A percentile compares a stretch with the other conserved stretches of the same genome.
phyloP scores from a whole-genome alignment of 2,888 invertebrate genomes.

The Anthrax anthrax region DNA sequence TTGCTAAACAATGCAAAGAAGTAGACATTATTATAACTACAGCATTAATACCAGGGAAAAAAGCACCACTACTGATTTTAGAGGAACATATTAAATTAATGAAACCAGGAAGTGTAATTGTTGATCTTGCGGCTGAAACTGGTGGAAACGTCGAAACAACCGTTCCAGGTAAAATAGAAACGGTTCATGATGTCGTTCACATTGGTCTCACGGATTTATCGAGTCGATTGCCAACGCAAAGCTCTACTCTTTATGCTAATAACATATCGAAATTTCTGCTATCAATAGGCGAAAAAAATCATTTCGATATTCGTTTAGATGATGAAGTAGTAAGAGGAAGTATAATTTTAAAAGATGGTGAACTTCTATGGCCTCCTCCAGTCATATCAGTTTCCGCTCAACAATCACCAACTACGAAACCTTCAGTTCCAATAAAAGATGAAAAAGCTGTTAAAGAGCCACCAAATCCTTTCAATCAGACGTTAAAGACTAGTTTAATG shows the following conservation, averaged over 20 bases:
- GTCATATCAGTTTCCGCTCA: conserved; percentile 42
- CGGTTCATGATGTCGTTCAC: conserved; percentile 67
- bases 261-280: conserved; percentile 77
- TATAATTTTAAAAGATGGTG: conserved; percentile 59
- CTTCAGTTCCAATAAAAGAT: conserved; percentile 32
- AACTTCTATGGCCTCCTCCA: conserved; percentile 68
- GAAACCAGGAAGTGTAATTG: conserved; percentile 80
- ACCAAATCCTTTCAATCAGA: conserved; percentile 54
- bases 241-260: conserved; percentile 78
- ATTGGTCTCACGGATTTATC: conserved; percentile 76
- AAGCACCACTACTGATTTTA: conserved; percentile 46
- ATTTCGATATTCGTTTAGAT: conserved; percentile 63
- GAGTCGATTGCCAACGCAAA: conserved; percentile 70
- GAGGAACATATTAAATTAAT: conserved; percentile 36
- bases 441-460: conserved; percentile 32
- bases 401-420: conserved; percentile 23
- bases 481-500: conserved; percentile 49
- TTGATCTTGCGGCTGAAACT: conserved; percentile 77
- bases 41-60: conserved; percentile 76
- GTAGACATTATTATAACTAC: conserved; percentile 82
- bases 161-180: conserved; percentile 57
- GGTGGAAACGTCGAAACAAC: conserved; percentile 80
- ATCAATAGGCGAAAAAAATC: conserved; percentile 43
- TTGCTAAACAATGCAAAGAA: conserved; percentile 72
- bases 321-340: conserved; percentile 80